These are phyloP conservation scores for Enteromius paludinosus DNA, from an alignment of 2,797 vertebrate species.

Conservation along the genomic window DNA sequence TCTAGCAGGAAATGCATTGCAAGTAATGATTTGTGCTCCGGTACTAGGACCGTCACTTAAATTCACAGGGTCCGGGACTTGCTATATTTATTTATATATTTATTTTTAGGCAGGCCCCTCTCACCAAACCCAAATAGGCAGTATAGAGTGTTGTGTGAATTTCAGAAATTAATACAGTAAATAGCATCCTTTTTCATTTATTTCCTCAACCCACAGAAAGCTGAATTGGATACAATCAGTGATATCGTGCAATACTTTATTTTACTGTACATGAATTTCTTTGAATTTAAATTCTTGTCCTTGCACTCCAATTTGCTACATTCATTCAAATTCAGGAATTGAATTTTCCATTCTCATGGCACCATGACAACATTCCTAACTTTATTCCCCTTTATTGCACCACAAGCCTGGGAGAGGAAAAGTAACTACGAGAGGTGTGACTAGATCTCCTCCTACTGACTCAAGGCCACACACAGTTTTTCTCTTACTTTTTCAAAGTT, in stretches of 20 bases:
- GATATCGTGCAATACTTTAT: not conserved
- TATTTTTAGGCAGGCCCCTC: not conserved
- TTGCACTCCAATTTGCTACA: not conserved
- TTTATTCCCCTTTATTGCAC: not conserved
- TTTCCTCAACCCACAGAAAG: not conserved
- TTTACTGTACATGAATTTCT: not conserved
- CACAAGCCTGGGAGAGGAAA: conserved; percentile 7
- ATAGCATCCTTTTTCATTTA: not conserved
- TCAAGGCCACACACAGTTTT: conserved; percentile 21
- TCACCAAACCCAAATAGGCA: not conserved
- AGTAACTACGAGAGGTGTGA: not conserved
- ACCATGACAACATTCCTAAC: not conserved
- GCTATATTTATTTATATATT: not conserved
- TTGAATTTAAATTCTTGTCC: not conserved
- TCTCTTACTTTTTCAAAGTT: not conserved
- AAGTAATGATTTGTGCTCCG: conserved; percentile 38
- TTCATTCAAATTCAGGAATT: not conserved
- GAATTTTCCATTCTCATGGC: not conserved
- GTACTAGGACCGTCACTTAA: not conserved
- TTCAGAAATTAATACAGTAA: not conserved
- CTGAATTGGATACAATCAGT: not conserved
- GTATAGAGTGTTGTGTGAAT: not conserved
- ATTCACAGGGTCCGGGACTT: not conserved
- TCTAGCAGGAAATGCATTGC: conserved; percentile 46
- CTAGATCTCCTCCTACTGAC: conserved; percentile 9